These are phyloP conservation scores for Branchellion lobata DNA, from an alignment of 2,888 invertebrate genomes.

Conservation along the genomic window DNA sequence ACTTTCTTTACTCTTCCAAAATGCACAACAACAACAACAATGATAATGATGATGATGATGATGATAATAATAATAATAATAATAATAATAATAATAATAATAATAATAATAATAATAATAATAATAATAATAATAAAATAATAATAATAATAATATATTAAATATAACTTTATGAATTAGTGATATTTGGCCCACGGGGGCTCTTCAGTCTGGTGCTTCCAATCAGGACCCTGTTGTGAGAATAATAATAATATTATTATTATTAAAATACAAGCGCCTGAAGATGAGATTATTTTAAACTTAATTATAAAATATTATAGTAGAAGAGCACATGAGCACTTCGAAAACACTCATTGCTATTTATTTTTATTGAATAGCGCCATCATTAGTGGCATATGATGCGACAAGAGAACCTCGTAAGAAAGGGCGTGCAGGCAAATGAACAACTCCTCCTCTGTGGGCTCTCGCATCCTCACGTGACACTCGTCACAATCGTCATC, in stretches of 20 bases:
- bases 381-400: no score
- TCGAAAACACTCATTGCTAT: no score
- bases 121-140: slow-evolving; percentile 4
- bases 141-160: slow-evolving; percentile 13
- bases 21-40: no score
- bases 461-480: slow-evolving; percentile 85
- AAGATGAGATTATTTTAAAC: no score
- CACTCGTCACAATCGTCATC: slow-evolving; percentile 91
- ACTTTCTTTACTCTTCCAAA: no score
- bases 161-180: neutral
- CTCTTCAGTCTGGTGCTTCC: slow-evolving; percentile 87
- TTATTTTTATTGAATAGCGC: no score
- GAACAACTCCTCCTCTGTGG: slow-evolving; percentile 83
- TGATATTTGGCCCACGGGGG: slow-evolving; percentile 79
- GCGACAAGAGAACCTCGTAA: no score
- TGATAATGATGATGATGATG: no score
- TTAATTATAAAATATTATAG: no score
- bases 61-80: neutral
- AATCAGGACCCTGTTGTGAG: slow-evolving; percentile 77
- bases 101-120: slow-evolving; percentile 4
- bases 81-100: slow-evolving; percentile 6
- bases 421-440: slow-evolving; percentile 86
- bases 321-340: no score
- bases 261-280: no score
- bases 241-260: neutral